Evolutionary conservation across 2,888 invertebrate genomes (phyloP).

Genomic region (Cylindroiulus punctatus): DNA sequence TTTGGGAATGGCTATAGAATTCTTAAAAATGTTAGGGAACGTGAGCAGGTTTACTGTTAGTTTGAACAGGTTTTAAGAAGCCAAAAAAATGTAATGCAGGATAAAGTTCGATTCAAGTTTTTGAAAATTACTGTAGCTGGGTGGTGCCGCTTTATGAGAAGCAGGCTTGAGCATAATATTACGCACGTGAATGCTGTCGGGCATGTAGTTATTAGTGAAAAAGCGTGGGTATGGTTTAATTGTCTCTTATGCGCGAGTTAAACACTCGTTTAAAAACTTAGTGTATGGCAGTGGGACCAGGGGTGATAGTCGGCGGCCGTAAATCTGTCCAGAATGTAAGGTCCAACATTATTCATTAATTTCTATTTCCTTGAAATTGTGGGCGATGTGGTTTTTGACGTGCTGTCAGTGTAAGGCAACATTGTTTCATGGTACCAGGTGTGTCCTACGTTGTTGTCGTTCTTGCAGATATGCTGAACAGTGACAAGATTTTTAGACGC

Average conservation of each 20-base stretch:
- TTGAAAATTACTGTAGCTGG: no score
- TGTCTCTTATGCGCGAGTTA: not conserved
- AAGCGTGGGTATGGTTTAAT: not conserved
- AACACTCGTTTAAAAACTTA: not conserved
- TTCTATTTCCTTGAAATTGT: constrained; percentile 12
- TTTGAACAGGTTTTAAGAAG: no score
- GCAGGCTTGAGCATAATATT: not conserved
- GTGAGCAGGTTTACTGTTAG: no score
- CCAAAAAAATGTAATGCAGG: no score
- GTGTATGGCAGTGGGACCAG: constrained; percentile 14
- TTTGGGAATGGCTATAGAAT: no score
- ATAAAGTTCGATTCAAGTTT: no score
- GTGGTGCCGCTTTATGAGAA: not conserved
- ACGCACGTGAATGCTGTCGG: not conserved
- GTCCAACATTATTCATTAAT: constrained; percentile 19
- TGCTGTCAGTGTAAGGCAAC: not conserved
- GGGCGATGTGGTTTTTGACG: constrained; percentile 4
- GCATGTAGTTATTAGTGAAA: not conserved
- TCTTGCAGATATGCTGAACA: no score
- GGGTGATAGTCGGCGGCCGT: not conserved
- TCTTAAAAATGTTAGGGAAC: no score
- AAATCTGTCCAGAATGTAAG: not conserved
- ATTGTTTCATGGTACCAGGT: not conserved
- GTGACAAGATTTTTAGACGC: not conserved
- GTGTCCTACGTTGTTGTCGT: not conserved